Evolutionary conservation across 2,113 vertebrate species (phyloP), one percentile per base, ranked within the genome.

Genomic region (Cyprinodon variegatus): DNA sequence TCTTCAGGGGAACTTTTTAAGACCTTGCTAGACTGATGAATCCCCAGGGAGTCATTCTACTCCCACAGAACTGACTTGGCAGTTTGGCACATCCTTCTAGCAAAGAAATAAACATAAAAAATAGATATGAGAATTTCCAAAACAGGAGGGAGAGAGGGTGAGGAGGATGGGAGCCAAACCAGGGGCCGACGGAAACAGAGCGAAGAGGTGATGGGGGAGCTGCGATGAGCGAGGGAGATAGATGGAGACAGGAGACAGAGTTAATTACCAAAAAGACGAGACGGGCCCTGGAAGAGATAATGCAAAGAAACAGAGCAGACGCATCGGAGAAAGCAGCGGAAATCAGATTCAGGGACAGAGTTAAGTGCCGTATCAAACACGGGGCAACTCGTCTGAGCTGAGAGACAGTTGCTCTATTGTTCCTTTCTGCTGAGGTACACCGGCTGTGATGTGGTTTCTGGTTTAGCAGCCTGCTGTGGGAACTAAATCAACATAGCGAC

Each of bases 371-470:
- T 59, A 15, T 83, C 29, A 81, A 76, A 79, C 70, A 17, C 39
- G 41, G 0, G 5, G 40, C 12, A 41, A 17, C 11, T 29, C 17
- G 8, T 57, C 61, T 53, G 61, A 62, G 64, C 41, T 61, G 53
- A 3, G 62, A 61, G 63, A 77, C 53, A 40, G 63, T 3, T 14
- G 68, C 37, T 3, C 8, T 36, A 4, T 72, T 39, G 65, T 61
- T 72, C 48, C 22, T 65, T 12, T 37, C 41, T 68, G 50, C 6
- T 5, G 65, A 77, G 83, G 71, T 68, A 65, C 74, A 50, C 14
- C 12, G 40, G 60, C 39, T 82, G 68, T 20, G 43, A 65, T 83
- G 57, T 78, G 76, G 78, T 70, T 77, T 79, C 74, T 82, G 43
- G 46, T 74, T n/a, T 64, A 61, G 72, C 60, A 71, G 69, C 59